Base-by-base conservation (phyloP, 2,797 vertebrate species). In the Sebastes steindachneri region DNA sequence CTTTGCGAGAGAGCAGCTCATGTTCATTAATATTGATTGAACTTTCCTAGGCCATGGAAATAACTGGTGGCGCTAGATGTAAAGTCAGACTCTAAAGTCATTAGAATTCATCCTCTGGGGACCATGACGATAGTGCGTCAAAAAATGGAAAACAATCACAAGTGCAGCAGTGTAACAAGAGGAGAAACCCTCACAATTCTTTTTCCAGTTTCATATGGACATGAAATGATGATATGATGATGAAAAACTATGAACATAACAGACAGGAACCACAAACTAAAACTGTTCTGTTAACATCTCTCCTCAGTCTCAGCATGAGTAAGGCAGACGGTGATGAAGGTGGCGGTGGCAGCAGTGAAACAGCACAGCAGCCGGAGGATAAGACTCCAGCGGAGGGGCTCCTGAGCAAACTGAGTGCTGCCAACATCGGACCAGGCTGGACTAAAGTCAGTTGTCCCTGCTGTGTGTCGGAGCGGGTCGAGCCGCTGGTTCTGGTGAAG, bases 401-500 rank as follows among this genome's bases (percentile, higher is more conserved):
- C 14, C 35, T 1, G n/a, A 26, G 59, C 26, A 86, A 85, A 59
- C 55, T 25, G 55, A 66, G 53, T 1, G 5, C 68, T 5, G 0
- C n/a, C 7, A 0, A 26, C 2, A 3, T 2, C 0, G 85, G 86
- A 51, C 75, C 90, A 0, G 88, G 89, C 25, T 96, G 96, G 96
- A 96, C 94, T 9, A 93, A 93, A 76, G 94, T 91, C 28, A 92
- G 85, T 59, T 96, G 96, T 73, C 87, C 94, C 37, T 96, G 96
- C 86, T 96, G 96, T 8, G 21, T 68, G 11, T 89, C 89, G 0
- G 77, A 92, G 21, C 74, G 33, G 8, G 88, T 96, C 1, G 95
- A 96, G 80, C 96, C 96, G 0, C 28, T 96, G 81, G 94, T 96
- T 23, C 74, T 96, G 82, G 91, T 96, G 72, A 94, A 95, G 77